phyloP scores from a whole-genome alignment of 2,888 invertebrate species.

The Drosophila rellima region DNA sequence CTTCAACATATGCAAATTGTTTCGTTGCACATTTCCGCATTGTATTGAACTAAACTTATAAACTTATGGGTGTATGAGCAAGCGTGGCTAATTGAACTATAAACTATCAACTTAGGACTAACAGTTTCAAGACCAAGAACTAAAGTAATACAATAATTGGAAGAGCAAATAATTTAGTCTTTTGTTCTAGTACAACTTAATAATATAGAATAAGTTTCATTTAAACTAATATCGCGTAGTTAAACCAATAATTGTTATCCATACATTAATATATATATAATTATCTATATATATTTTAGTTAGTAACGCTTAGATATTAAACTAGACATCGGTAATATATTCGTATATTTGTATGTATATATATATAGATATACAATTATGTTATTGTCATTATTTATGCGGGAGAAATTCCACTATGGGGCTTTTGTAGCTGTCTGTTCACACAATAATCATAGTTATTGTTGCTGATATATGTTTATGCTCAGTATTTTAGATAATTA shows the following conservation, averaged over 20 bases:
- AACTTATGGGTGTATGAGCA: slow-evolving; percentile 68
- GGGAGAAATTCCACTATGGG: slow-evolving; percentile 81
- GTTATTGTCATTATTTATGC: slow-evolving; percentile 82
- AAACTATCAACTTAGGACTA: slow-evolving; percentile 50
- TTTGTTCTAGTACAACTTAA: slow-evolving; percentile 61
- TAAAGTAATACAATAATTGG: slow-evolving; percentile 68
- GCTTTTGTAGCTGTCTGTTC: slow-evolving; percentile 47
- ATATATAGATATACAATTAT: slow-evolving; percentile 63
- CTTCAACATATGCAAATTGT: slow-evolving; percentile 37
- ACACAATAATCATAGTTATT: slow-evolving; percentile 37
- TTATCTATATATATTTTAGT: slow-evolving; percentile 40
- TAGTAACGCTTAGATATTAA: slow-evolving; percentile 69
- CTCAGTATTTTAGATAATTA: slow-evolving; percentile 33
- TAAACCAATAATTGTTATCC: slow-evolving; percentile 30
- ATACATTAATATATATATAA: slow-evolving; percentile 23
- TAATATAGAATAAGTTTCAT: slow-evolving; percentile 49
- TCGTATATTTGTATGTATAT: slow-evolving; percentile 46
- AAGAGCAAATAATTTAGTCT: slow-evolving; percentile 82
- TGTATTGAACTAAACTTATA: slow-evolving; percentile 58
- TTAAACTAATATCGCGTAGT: slow-evolving; percentile 76
- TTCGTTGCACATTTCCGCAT: slow-evolving; percentile 47
- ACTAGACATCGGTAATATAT: slow-evolving; percentile 62
- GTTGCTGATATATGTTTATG: slow-evolving; percentile 21
- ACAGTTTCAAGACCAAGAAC: slow-evolving; percentile 41
- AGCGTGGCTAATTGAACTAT: slow-evolving; percentile 78